Conservation (phyloP, 2,113 vertebrate species). For the Cygnus atratus region DNA sequence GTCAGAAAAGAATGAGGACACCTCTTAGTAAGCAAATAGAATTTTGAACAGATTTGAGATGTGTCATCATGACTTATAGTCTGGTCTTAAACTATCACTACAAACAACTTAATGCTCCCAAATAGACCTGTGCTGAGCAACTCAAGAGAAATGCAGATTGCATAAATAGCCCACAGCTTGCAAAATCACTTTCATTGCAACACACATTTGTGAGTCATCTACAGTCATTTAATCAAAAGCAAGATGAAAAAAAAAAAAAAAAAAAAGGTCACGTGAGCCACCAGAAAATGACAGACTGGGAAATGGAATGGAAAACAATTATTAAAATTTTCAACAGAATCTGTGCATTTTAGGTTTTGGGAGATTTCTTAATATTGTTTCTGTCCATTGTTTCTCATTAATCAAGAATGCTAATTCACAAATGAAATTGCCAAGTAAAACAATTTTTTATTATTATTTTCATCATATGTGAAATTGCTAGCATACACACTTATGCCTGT, state of each 20-base stretch:
- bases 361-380: background rate
- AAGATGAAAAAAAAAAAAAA: background rate
- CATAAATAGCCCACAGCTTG: background rate
- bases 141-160: background rate
- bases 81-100: background rate
- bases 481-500: rapidly evolving
- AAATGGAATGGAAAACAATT: background rate
- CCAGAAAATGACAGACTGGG: background rate
- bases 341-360: background rate
- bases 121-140: background rate
- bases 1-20: background rate
- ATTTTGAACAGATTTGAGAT: background rate
- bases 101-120: background rate
- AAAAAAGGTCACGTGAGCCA: background rate
- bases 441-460: background rate
- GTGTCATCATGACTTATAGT: background rate
- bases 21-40: background rate
- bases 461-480: background rate
- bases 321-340: background rate
- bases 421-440: background rate
- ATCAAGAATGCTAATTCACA: background rate
- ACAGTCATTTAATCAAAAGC: background rate
- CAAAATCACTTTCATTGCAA: background rate
- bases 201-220: background rate
- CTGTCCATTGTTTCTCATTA: background rate